Base-by-base conservation (phyloP, 2,113 vertebrate genomes). In the Solea senegalensis region DNA sequence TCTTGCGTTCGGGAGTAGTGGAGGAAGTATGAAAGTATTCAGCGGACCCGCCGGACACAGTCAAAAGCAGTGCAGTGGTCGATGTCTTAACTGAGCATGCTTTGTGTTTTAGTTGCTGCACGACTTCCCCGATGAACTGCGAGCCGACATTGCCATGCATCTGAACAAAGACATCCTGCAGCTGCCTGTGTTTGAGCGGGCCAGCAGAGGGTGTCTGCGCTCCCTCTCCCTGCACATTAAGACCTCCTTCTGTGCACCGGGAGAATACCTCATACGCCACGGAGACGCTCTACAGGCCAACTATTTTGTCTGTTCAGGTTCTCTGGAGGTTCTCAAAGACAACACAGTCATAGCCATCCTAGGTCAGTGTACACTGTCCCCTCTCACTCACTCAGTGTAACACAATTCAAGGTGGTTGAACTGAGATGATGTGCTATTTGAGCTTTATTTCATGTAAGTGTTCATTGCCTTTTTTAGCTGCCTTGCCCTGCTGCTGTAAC, bases 111-210 rank as follows among this genome's bases (percentile, higher is more conserved):
- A 99, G 97, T 94, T 99, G 70, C 92, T 99, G 69, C 96, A 95
- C 3, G 96, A 98, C 92, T 99, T 98, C 90, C 97, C 97, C 0
- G 97, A 98, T 0, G 97, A 99, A 87, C 93, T 99, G 80, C 94
- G 96, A 0, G 97, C 97, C 0, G 97, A 99, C 34, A 96, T 99
- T 48, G 95, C 97, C 74, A 97, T 98, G 97, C 96, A 98, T 79
- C 94, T 98, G 70, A 96, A 99, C 91, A 97, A 97, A 89, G 97
- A 98, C 92, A 98, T 99, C 88, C 90, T 99, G 91, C 96, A 96
- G 93, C 94, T 99, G 79, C 93, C 97, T 0, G 84, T 99, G 61
- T 99, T 99, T 3, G 94, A 95, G 88, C 92, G 93, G 0, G 97
- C 97, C 14, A 97, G 97, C 88, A 93, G 95, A 72, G 97, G 97